Conservation (phyloP, 2,888 invertebrate species). For the Ophraella communa region DNA sequence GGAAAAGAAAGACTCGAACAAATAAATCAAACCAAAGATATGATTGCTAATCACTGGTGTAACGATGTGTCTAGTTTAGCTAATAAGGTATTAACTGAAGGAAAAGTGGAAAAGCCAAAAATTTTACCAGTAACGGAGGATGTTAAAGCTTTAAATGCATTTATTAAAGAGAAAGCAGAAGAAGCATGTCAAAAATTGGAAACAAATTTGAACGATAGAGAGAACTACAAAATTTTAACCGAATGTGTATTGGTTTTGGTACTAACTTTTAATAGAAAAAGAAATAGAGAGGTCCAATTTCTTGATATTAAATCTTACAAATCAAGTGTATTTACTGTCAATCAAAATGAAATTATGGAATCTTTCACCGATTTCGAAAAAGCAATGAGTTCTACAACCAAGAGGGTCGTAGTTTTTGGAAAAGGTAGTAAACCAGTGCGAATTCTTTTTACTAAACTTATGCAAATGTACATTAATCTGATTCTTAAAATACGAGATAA, state of each 20-base stretch:
- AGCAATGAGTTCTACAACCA: constrained; percentile 24
- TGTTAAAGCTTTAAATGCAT: constrained; percentile 5
- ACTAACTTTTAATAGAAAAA: constrained; percentile 28
- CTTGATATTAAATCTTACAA: constrained; percentile 19
- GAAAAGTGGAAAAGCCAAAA: constrained; percentile 1
- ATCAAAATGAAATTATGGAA: constrained; percentile 27
- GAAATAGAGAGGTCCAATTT: constrained; percentile 23
- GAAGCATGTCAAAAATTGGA: constrained; percentile 10
- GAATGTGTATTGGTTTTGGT: constrained; percentile 26
- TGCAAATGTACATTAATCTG: constrained; percentile 15
- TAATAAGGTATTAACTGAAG: constrained; percentile 4
- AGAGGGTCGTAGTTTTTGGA: constrained; percentile 30
- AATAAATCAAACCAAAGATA: not conserved
- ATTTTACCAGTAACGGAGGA: constrained; percentile 13
- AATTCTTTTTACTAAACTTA: not conserved
- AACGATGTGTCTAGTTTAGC: constrained; percentile 7
- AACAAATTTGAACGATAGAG: not conserved
- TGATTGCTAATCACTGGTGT: constrained; percentile 8
- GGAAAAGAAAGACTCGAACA: not conserved
- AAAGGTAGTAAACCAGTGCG: constrained; percentile 34
- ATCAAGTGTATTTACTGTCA: not conserved
- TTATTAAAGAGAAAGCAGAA: constrained; percentile 3
- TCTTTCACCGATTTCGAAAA: constrained; percentile 28
- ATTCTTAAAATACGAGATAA: constrained; percentile 8
- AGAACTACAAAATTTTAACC: not conserved